Conservation (phyloP, 1,140 invertebrate species). For the Tetraneura akinire region DNA sequence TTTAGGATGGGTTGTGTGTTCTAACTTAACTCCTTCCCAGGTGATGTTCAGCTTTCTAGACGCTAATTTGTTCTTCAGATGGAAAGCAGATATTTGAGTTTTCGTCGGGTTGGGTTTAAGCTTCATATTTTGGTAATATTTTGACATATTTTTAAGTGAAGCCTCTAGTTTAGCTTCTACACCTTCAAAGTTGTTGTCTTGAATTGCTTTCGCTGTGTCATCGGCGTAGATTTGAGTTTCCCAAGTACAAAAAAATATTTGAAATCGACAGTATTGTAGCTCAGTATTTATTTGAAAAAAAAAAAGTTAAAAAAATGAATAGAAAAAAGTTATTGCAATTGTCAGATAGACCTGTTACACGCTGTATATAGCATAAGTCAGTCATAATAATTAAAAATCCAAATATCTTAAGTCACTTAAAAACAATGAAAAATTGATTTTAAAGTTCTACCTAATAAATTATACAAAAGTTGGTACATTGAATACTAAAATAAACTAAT, state of each 20-base stretch:
- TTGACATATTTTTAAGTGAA: not conserved
- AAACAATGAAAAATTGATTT: slow-evolving; percentile 1
- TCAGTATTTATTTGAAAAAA: too few species aligned
- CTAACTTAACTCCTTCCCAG: not conserved
- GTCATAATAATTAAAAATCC: not conserved
- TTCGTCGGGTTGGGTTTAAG: slow-evolving; percentile 15
- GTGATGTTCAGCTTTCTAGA: slow-evolving; percentile 59
- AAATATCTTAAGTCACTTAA: not conserved
- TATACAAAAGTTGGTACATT: not conserved
- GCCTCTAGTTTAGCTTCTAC: too few species aligned
- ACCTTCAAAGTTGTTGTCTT: too few species aligned
- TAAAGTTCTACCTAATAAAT: not conserved
- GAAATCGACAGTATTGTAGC: too few species aligned
- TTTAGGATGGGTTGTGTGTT: not conserved
- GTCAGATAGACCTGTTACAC: too few species aligned
- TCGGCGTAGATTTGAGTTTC: too few species aligned
- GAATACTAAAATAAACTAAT: not conserved
- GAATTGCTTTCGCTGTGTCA: too few species aligned
- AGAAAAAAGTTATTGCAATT: too few species aligned
- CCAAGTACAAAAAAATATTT: too few species aligned
- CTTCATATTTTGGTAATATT: not conserved
- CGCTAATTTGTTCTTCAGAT: slow-evolving; percentile 58
- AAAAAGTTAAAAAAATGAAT: too few species aligned
- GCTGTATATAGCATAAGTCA: too few species aligned
- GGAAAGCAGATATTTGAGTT: slow-evolving; percentile 8